Evolutionary conservation across 2,888 invertebrate genomes (phyloP), one percentile per base, ranked within the genome.

Genomic region (Pachliopta kotzebuea): DNA sequence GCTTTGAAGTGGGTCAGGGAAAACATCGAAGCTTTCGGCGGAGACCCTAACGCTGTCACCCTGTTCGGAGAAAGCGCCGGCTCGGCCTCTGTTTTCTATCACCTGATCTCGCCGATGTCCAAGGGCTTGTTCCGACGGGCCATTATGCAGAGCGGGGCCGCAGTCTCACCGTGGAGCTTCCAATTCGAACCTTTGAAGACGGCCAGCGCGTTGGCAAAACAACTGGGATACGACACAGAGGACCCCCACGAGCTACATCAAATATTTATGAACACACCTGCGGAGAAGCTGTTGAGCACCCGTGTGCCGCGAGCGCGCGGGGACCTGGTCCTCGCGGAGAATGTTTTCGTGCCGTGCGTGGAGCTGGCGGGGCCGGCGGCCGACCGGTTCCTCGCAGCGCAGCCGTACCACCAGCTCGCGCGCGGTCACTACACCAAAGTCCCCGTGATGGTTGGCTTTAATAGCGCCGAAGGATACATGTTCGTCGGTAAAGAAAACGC

Each of bases 21-120:
- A 24, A 90, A 90, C 68, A 89, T 90, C 1, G 73, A 68, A 70
- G 77, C 68, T 0, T 90, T 91, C 60, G 88, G 87, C 60, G 91
- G 90, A 7, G 84, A 91, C 71, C 86, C 88, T 0, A 77, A 87
- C 26, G 81, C 85, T 67, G 74, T 90, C 0, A 89, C 89, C 0
- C 74, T 90, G 58, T 90, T 90, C 63, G 90, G 91, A 8, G 90
- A 88, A 72, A 90, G 90, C 55, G 91, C 91, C n/a, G 91, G 91
- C 0, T 78, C 89, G 0, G 83, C 88, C 0, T 81, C 90, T 0
- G 88, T 89, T 0, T 67, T 83, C 29, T 88, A 83, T 52, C 90
- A 90, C 62, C 53, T 89, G 20, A 20, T 89, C 2, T 90, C 90
- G 2, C 85, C 88, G 1, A 78, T 88, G 79, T 87, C 90, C 0